phyloP scores from a whole-genome alignment of 2,797 vertebrate species.

The Lepilemur septentrionalis region DNA sequence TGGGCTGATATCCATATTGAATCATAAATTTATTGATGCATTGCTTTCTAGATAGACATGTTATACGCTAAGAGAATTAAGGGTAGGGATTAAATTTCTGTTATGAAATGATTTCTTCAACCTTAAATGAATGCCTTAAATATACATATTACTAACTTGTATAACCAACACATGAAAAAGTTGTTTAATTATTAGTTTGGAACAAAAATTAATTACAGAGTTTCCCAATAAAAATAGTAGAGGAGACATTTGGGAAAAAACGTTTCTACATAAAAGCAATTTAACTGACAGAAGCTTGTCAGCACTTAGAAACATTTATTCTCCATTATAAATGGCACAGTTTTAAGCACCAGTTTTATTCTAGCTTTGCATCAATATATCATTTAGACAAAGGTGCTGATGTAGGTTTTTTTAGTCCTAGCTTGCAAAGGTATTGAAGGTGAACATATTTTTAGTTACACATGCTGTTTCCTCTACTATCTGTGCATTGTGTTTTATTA shows the following conservation, averaged over 20 bases:
- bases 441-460: slow-evolving; percentile 41
- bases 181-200: slow-evolving; percentile 59
- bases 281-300: slow-evolving; percentile 61
- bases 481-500: slow-evolving; percentile 5
- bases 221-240: slow-evolving; percentile 51
- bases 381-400: slow-evolving; percentile 63
- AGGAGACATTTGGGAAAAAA: slow-evolving; percentile 55
- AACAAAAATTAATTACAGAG: slow-evolving; percentile 45
- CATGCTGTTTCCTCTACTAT: background rate
- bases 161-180: background rate
- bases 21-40: slow-evolving; percentile 78
- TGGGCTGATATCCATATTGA: slow-evolving; percentile 74
- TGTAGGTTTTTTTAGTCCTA: slow-evolving; percentile 49
- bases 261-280: slow-evolving; percentile 57
- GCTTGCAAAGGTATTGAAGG: slow-evolving; percentile 50
- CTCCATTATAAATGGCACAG: slow-evolving; percentile 45
- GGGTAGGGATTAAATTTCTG: slow-evolving; percentile 71
- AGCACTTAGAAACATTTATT: slow-evolving; percentile 64
- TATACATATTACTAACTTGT: slow-evolving; percentile 5
- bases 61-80: slow-evolving; percentile 73
- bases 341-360: slow-evolving; percentile 52
- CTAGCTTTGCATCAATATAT: slow-evolving; percentile 43
- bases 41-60: slow-evolving; percentile 71
- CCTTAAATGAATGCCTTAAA: slow-evolving; percentile 26
- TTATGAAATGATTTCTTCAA: slow-evolving; percentile 54